Evolutionary conservation across 1,140 invertebrate genomes (phyloP).

Genomic region (Drosophila melanica): DNA sequence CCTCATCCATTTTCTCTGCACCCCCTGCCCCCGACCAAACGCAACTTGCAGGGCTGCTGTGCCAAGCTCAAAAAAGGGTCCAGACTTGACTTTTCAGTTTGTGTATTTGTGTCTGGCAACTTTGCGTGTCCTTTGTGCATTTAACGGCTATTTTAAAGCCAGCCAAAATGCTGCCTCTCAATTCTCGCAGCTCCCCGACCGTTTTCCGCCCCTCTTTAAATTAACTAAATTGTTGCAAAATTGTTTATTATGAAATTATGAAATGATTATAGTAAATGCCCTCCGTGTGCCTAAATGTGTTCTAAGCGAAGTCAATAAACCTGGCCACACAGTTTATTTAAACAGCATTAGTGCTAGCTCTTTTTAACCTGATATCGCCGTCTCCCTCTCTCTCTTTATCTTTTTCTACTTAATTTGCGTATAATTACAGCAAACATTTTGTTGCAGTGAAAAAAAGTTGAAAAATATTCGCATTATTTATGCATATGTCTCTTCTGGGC

Average conservation of each 20-base stretch:
- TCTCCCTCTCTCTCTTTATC: conserved; percentile 1
- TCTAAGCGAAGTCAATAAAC: conserved; percentile 77
- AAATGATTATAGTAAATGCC: conserved; percentile 73
- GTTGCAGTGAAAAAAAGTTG: conserved; percentile 40
- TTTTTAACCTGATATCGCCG: not conserved
- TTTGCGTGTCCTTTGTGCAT: conserved; percentile 81
- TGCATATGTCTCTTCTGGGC: conserved; percentile 57
- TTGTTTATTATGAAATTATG: conserved; percentile 75
- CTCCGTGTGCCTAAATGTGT: conserved; percentile 44
- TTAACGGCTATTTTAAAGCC: conserved; percentile 76
- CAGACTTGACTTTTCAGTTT: conserved; percentile 41
- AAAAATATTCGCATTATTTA: conserved; percentile 69
- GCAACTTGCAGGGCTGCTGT: conserved; percentile 34
- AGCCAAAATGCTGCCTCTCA: conserved; percentile 16
- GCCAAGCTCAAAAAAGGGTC: conserved; percentile 37
- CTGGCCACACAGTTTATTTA: conserved; percentile 61
- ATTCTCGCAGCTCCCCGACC: not conserved
- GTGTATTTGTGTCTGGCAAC: conserved; percentile 44
- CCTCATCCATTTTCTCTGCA: conserved; percentile 45
- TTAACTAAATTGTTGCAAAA: conserved; percentile 80
- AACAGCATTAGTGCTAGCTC: conserved; percentile 58
- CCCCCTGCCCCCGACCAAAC: not conserved
- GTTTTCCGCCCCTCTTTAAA: conserved; percentile 27
- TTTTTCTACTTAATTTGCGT: conserved; percentile 66
- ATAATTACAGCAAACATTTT: conserved; percentile 74